Evolutionary conservation across 2,888 invertebrate species (phyloP).

Genomic region (Conops quadrifasciatus): DNA sequence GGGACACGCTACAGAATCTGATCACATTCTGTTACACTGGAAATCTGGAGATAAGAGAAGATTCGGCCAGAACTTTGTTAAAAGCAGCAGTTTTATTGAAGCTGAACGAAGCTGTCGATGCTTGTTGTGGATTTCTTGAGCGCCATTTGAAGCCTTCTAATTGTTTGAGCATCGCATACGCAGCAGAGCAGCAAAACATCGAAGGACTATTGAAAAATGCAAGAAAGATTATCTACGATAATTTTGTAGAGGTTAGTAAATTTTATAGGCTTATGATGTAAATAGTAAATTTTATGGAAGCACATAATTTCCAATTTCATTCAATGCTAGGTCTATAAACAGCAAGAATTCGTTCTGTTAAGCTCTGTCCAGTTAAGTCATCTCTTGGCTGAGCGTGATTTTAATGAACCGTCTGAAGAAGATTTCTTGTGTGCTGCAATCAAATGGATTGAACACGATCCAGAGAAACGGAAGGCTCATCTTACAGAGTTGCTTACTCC

Average conservation of each 20-base stretch:
- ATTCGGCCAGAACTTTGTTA: not conserved
- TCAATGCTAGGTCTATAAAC: no score
- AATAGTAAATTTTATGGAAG: no score
- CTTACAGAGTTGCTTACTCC: no score
- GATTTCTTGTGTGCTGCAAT: no score
- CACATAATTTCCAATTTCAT: no score
- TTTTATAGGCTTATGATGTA: no score
- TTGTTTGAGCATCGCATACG: not conserved
- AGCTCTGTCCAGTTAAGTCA: not conserved
- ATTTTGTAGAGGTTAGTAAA: slow-evolving; percentile 1
- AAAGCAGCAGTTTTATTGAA: not conserved
- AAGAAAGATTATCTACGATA: not conserved
- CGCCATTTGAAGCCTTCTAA: not conserved
- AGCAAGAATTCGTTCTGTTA: not conserved
- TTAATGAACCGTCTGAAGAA: no score
- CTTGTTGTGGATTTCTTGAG: not conserved
- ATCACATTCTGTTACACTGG: slow-evolving; percentile 67
- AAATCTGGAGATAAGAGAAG: not conserved
- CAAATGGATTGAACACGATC: no score
- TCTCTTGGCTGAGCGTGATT: no score
- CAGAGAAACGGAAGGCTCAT: no score
- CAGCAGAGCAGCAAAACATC: not conserved
- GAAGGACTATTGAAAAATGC: not conserved
- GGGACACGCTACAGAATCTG: slow-evolving; percentile 83
- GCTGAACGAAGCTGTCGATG: not conserved